These are phyloP conservation scores for Drosophila pallidifrons DNA, from an alignment of 1,140 invertebrate species.

Conservation along the genomic window DNA sequence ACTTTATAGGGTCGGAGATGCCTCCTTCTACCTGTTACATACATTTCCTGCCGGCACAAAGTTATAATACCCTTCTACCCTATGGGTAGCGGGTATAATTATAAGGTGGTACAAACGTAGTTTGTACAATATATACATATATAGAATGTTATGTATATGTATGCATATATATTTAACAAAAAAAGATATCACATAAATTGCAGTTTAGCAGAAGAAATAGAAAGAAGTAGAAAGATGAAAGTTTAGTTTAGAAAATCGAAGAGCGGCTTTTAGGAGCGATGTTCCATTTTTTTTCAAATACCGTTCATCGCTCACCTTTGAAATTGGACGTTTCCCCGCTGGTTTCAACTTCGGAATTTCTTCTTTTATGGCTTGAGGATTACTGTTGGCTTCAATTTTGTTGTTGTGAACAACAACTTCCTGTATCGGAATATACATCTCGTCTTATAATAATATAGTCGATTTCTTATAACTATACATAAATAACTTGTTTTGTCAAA, in stretches of 20 bases:
- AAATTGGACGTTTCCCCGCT: slow-evolving; percentile 52
- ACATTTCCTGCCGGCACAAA: too few species aligned
- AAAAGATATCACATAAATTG: not conserved
- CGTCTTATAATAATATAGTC: not conserved
- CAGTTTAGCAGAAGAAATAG: not conserved
- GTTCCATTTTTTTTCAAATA: not conserved
- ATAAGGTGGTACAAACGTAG: too few species aligned
- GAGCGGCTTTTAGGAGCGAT: not conserved
- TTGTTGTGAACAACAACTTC: slow-evolving; percentile 58
- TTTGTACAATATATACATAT: too few species aligned
- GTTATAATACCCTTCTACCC: too few species aligned
- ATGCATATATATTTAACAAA: not conserved
- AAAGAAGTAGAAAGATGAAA: slow-evolving; percentile 1
- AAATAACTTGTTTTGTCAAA: too few species aligned
- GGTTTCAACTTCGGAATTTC: slow-evolving; percentile 79
- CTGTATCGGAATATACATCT: slow-evolving; percentile 45
- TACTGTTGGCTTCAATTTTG: slow-evolving; percentile 66
- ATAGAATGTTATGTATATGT: too few species aligned
- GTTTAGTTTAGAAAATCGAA: slow-evolving; percentile 9
- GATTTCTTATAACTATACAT: too few species aligned
- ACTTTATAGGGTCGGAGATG: too few species aligned
- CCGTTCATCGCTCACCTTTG: slow-evolving; percentile 66
- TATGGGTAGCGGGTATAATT: too few species aligned
- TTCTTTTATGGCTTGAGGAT: slow-evolving; percentile 71
- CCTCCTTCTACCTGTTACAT: too few species aligned